These are phyloP conservation scores for Lycophotia porphyrea DNA, from an alignment of 2,888 invertebrate species.

Conservation along the genomic window DNA sequence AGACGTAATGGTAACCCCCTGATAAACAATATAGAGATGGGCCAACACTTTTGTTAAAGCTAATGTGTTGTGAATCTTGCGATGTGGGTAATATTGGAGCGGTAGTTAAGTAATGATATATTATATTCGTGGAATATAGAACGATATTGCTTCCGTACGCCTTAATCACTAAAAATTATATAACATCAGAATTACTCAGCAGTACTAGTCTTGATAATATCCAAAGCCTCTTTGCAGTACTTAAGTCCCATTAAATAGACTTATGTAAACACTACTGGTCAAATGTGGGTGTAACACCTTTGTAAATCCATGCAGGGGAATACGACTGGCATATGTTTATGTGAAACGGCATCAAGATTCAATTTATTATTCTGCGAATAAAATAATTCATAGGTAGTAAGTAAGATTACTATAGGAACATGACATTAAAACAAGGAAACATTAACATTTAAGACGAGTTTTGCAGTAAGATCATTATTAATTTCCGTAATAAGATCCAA, in stretches of 20 bases:
- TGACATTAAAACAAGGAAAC: background rate
- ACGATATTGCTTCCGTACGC: conserved; percentile 9
- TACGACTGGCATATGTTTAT: background rate
- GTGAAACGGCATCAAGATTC: background rate
- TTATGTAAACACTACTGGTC: background rate
- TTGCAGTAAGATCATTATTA: background rate
- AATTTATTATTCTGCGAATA: background rate
- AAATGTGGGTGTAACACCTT: background rate
- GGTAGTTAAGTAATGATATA: conserved; percentile 2
- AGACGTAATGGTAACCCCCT: no score
- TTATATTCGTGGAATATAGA: conserved; percentile 17
- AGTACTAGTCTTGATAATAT: conserved; percentile 25
- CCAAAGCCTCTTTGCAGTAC: background rate
- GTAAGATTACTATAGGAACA: background rate
- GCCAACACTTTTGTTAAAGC: conserved; percentile 41
- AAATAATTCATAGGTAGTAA: background rate
- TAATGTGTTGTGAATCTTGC: conserved; percentile 38
- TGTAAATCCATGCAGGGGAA: background rate
- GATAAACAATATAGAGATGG: conserved; percentile 57
- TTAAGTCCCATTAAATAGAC: background rate
- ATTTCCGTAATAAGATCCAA: conserved; percentile 30
- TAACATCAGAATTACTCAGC: conserved; percentile 24
- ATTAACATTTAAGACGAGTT: conserved; percentile 34
- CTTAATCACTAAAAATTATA: conserved; percentile 27
- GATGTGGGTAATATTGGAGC: conserved; percentile 23